These are phyloP conservation scores for Drosophila simulans DNA, from an alignment of 1,140 invertebrate species.

Conservation along the genomic window DNA sequence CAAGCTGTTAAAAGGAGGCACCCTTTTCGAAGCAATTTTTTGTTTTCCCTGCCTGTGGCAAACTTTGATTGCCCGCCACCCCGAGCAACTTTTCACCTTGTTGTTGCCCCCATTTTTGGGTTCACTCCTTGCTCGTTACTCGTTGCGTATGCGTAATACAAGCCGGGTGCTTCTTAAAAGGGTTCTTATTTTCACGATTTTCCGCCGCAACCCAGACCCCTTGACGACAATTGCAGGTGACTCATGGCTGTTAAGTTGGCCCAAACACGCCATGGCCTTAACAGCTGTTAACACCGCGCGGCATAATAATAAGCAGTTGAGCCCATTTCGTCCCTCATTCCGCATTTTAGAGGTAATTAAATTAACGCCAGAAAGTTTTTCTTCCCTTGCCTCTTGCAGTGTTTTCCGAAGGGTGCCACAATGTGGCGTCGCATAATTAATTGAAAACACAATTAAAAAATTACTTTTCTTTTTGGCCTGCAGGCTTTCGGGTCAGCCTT, in stretches of 20 bases:
- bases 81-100: constrained; percentile 42
- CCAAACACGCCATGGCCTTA: constrained; percentile 64
- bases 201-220: neutral
- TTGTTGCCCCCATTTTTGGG: constrained; percentile 21
- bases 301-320: constrained; percentile 76
- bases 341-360: constrained; percentile 74
- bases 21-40: constrained; percentile 21
- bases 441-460: constrained; percentile 80
- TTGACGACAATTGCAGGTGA: constrained; percentile 77
- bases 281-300: constrained; percentile 75
- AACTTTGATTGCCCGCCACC: constrained; percentile 68
- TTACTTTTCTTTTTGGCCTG: constrained; percentile 28
- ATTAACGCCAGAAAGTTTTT: constrained; percentile 73
- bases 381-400: constrained; percentile 14
- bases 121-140: constrained; percentile 10
- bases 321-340: constrained; percentile 46
- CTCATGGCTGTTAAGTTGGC: constrained; percentile 68
- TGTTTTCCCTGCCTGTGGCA: constrained; percentile 36
- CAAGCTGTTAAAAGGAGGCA: constrained; percentile 41
- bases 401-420: constrained; percentile 29
- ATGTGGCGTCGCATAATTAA: constrained; percentile 78
- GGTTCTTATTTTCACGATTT: constrained; percentile 2
- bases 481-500: constrained; percentile 32
- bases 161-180: constrained; percentile 33
- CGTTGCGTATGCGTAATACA: constrained; percentile 74